These are phyloP conservation scores for Pyralis farinalis DNA, from an alignment of 2,888 invertebrate species.

Conservation along the genomic window DNA sequence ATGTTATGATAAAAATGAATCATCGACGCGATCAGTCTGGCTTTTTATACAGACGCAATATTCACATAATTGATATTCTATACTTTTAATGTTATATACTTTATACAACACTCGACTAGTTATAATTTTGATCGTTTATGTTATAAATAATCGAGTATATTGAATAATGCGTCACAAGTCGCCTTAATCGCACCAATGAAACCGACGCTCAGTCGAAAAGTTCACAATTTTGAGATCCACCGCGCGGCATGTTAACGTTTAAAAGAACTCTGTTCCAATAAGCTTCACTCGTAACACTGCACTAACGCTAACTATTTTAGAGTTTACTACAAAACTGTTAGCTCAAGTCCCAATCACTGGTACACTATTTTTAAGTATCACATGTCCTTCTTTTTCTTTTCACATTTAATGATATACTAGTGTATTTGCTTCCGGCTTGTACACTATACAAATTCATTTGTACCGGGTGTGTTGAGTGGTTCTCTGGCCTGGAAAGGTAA, in stretches of 20 bases:
- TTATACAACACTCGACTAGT: too few relatives aligned
- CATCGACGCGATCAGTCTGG: not conserved
- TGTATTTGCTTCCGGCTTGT: conserved; percentile 70
- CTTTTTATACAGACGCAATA: conserved; percentile 8
- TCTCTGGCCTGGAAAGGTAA: conserved; percentile 87
- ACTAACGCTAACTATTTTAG: conserved; percentile 57
- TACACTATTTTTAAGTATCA: conserved; percentile 67
- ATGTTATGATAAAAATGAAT: conserved; percentile 26
- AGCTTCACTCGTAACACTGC: conserved; percentile 54
- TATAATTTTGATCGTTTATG: too few relatives aligned
- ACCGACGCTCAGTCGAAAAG: conserved; percentile 4
- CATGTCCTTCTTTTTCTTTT: conserved; percentile 77
- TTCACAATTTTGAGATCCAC: conserved; percentile 51
- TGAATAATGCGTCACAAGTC: too few relatives aligned
- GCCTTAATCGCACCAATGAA: conserved; percentile 21
- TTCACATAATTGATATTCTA: too few relatives aligned
- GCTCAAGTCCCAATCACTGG: conserved; percentile 66
- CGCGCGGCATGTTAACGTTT: conserved; percentile 42
- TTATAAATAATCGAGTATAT: too few relatives aligned
- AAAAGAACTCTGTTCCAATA: conserved; percentile 56
- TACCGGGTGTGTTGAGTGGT: conserved; percentile 89
- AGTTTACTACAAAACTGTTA: conserved; percentile 58
- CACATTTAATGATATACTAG: conserved; percentile 71
- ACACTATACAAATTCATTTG: conserved; percentile 89
- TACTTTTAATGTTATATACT: too few relatives aligned